Evolutionary conservation across 2,113 vertebrate genomes (phyloP).

Genomic region (Rallus limicola): DNA sequence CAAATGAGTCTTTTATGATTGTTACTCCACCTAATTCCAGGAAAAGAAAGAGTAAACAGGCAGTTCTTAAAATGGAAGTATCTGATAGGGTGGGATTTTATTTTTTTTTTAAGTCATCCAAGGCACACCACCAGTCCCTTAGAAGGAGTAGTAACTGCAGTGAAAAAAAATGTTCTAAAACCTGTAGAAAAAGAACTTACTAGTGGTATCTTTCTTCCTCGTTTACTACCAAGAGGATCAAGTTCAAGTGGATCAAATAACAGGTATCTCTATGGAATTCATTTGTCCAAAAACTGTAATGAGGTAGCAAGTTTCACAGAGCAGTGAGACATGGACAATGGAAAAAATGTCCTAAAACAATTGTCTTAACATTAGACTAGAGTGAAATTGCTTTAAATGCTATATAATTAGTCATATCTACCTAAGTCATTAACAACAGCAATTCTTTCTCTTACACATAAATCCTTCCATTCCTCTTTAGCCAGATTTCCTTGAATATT

Average conservation of each 20-base stretch:
- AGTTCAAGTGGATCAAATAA: neutral
- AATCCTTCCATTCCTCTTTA: neutral
- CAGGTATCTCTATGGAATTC: neutral
- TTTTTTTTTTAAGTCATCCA: neutral
- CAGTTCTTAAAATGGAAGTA: neutral
- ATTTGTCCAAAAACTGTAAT: neutral
- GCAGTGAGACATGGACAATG: neutral
- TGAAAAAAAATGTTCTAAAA: neutral
- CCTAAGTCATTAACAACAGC: neutral
- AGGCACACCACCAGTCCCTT: neutral
- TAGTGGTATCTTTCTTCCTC: neutral
- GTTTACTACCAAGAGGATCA: neutral
- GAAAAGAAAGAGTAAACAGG: neutral
- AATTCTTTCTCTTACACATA: too few species aligned
- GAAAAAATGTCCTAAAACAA: neutral
- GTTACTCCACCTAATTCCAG: neutral
- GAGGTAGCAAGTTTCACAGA: neutral
- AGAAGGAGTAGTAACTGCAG: neutral
- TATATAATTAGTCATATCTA: neutral
- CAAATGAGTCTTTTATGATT: neutral
- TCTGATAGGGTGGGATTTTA: neutral
- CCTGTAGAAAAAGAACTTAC: neutral
- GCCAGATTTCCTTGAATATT: neutral
- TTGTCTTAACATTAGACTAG: neutral
- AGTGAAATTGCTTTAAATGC: neutral